phyloP scores from a whole-genome alignment of 2,113 vertebrate genomes.

The Hemiprocne comata region DNA sequence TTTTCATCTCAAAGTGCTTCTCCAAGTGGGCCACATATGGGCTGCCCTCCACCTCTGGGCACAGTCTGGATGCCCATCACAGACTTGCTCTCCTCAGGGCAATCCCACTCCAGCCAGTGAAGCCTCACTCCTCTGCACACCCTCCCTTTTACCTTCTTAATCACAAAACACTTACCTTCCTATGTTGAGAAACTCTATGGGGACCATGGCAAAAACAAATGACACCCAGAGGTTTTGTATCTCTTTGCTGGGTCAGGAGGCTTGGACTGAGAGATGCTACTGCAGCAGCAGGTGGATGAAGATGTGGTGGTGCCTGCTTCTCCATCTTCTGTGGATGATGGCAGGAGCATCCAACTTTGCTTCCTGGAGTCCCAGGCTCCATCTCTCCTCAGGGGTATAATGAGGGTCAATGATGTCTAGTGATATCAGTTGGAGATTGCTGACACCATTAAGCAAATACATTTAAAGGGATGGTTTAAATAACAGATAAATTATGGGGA shows the following conservation, averaged over 20 bases:
- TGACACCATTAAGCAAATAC: neutral
- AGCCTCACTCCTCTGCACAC: fast-evolving
- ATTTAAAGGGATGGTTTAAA: neutral
- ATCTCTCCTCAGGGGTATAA: neutral
- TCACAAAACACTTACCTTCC: fast-evolving
- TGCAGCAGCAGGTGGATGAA: neutral
- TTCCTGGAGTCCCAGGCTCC: neutral
- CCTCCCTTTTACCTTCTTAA: neutral
- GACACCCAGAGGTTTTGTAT: neutral
- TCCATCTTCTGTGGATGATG: neutral
- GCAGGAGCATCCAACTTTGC: neutral
- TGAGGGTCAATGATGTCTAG: neutral
- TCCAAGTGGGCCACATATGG: neutral
- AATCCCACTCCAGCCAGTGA: neutral
- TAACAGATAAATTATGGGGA: neutral
- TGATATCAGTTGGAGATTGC: neutral
- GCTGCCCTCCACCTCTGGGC: neutral
- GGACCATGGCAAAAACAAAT: neutral
- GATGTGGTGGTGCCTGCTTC: neutral
- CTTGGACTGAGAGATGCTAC: neutral
- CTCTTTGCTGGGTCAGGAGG: neutral
- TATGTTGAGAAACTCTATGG: neutral
- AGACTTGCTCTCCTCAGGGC: neutral
- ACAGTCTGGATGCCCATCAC: neutral
- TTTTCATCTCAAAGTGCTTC: neutral